Evolutionary conservation across 2,888 invertebrate genomes (phyloP), one percentile per base, ranked within the genome.

Genomic region (Deilephila porcellus): DNA sequence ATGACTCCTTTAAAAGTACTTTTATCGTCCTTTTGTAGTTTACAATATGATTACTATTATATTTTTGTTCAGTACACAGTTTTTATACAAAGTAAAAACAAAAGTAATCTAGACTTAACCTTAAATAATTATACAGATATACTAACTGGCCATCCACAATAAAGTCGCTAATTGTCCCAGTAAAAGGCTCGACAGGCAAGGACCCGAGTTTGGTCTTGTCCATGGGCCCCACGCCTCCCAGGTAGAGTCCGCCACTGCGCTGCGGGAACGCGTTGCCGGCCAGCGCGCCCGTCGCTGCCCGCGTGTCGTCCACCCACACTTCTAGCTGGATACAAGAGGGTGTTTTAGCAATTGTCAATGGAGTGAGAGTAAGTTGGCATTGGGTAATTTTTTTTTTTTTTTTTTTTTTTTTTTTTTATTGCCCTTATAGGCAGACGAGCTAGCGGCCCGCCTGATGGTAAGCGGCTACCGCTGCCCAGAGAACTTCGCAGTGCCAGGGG

Each of bases 91-190:
- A 25, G 1, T 25, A 25, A 25, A 25, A 25, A 25, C 25, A 25
- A 25, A 25, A 25, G 25, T 1, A 25, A 25, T 25, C 25, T 25
- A 25, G 25, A 1, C 1, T 25, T 25, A 25, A 1, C 25, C 25
- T 25, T 1, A 1, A 25, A 25, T 25, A 25, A 25, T 25, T 25
- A 25, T 1, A 25, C 25, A 25, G 25, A 25, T 25, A 19, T 73
- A 94, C 96, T 96, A 89, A 97, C 98, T 95, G 95, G 60, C 96
- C 96, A 84, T 98, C 97, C 76, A 98, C 96, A 73, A 98, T 97
- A 29, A 98, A 95, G 88, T 99, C 98, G 75, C 97, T 97, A 11
- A 99, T 95, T 5, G 98, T 97, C 4, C 99, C 99, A 63, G 96
- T 95, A 70, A 98, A 95, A 6, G 96, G 96, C 0, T 78, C 79